Conservation (phyloP, 2,888 invertebrate species). For the Hedychridium roseum region DNA sequence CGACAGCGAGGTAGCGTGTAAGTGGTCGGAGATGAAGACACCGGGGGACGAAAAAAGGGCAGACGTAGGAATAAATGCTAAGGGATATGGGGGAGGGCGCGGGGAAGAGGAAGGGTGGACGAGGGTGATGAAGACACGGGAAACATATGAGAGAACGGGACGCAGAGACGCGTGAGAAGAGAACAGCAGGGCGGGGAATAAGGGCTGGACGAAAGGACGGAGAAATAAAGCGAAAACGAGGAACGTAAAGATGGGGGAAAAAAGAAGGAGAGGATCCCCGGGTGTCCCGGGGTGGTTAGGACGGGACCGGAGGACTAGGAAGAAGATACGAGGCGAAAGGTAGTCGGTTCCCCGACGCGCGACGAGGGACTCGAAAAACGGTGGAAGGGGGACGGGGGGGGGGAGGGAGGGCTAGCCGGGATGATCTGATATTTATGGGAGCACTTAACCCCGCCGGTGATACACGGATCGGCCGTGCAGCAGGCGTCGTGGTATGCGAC, state of each 20-base stretch:
- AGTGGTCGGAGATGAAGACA: too few relatives aligned
- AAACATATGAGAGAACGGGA: slow-evolving; percentile 9
- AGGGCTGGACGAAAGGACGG: not conserved
- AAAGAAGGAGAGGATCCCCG: too few relatives aligned
- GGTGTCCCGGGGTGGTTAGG: too few relatives aligned
- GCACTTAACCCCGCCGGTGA: slow-evolving; percentile 47
- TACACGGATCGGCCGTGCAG: slow-evolving; percentile 35
- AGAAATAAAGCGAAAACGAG: slow-evolving; percentile 2
- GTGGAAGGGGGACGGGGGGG: not conserved
- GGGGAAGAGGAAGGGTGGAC: not conserved
- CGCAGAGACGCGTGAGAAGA: not conserved
- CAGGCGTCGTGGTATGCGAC: too few relatives aligned
- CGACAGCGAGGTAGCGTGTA: too few relatives aligned
- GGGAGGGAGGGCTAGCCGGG: slow-evolving; percentile 29
- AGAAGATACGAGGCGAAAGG: too few relatives aligned
- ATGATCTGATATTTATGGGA: slow-evolving; percentile 52
- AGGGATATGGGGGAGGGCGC: too few relatives aligned
- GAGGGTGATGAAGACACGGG: slow-evolving; percentile 3
- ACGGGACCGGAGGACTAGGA: not conserved
- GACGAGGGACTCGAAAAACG: too few relatives aligned
- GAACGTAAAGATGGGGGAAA: not conserved
- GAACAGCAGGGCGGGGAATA: slow-evolving; percentile 3
- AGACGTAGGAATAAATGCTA: too few relatives aligned
- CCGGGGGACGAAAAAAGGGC: too few relatives aligned
- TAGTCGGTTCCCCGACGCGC: too few relatives aligned